These are phyloP conservation scores for Hydropsyche betteni DNA, from an alignment of 2,888 invertebrate species.

Conservation along the genomic window DNA sequence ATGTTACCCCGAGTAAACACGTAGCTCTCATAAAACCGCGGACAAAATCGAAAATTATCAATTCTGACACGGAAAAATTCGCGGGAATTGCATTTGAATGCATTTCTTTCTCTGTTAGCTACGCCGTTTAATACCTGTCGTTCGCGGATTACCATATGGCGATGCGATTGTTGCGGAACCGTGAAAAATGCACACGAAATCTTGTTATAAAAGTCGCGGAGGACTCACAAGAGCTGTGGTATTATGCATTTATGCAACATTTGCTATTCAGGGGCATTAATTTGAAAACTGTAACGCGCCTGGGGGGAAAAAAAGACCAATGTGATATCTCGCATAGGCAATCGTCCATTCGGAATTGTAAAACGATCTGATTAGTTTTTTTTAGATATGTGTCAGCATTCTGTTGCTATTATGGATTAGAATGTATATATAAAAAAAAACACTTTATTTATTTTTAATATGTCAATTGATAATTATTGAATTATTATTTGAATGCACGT, in stretches of 20 bases:
- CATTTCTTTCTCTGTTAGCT: not conserved
- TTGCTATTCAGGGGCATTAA: constrained; percentile 10
- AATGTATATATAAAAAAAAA: no score
- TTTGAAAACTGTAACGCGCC: constrained; percentile 12
- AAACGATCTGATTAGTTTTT: not conserved
- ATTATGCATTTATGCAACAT: constrained; percentile 17
- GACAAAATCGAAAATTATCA: no score
- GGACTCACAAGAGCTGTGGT: no score
- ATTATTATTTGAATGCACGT: no score
- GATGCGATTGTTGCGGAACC: not conserved
- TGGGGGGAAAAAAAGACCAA: not conserved
- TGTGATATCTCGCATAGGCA: constrained; percentile 4
- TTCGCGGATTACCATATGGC: constrained; percentile 7
- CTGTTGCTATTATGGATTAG: no score
- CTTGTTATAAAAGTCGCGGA: no score
- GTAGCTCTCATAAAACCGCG: no score
- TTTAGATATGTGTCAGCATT: no score
- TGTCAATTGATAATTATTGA: no score
- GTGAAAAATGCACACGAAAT: no score
- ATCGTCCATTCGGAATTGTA: constrained; percentile 25
- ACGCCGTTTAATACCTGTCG: constrained; percentile 18
- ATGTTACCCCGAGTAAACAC: no score
- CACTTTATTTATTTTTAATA: no score
- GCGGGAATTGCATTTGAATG: constrained; percentile 29
- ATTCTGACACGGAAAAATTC: constrained; percentile 22